Conservation (phyloP, 1,140 invertebrate species). For the Antheraea mylitta region DNA sequence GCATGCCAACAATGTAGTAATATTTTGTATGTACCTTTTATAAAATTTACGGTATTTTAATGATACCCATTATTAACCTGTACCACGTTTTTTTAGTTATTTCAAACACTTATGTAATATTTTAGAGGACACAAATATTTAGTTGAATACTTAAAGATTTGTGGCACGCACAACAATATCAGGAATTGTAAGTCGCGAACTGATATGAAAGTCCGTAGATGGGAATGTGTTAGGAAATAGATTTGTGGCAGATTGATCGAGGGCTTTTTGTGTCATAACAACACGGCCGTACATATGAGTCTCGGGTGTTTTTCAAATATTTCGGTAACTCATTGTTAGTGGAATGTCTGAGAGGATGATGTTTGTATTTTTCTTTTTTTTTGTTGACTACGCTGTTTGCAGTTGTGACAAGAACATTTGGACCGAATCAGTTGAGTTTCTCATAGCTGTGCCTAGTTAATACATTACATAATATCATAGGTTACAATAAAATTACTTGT, state of each 20-base stretch:
- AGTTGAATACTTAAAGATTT: not conserved
- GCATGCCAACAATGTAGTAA: no score
- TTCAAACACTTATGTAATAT: no score
- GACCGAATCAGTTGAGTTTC: not conserved
- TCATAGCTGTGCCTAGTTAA: no score
- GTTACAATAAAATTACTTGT: no score
- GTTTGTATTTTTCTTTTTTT: conserved; percentile 11
- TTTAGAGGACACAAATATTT: not conserved
- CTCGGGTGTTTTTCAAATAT: conserved; percentile 41
- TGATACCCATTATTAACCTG: no score
- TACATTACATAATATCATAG: no score
- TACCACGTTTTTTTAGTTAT: no score
- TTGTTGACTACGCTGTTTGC: conserved; percentile 8
- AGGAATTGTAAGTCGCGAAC: conserved; percentile 38
- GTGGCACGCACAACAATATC: conserved; percentile 38
- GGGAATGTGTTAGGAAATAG: conserved; percentile 56
- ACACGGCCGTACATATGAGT: conserved; percentile 36
- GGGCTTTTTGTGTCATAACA: conserved; percentile 55
- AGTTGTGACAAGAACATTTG: not conserved
- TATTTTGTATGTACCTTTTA: no score
- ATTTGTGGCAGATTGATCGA: conserved; percentile 57
- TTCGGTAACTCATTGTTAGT: conserved; percentile 30
- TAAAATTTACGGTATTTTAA: no score
- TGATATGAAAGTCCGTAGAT: conserved; percentile 48
- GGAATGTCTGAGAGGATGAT: conserved; percentile 19